phyloP scores from a whole-genome alignment of 2,888 invertebrate genomes.

The Anarsia innoxiella region DNA sequence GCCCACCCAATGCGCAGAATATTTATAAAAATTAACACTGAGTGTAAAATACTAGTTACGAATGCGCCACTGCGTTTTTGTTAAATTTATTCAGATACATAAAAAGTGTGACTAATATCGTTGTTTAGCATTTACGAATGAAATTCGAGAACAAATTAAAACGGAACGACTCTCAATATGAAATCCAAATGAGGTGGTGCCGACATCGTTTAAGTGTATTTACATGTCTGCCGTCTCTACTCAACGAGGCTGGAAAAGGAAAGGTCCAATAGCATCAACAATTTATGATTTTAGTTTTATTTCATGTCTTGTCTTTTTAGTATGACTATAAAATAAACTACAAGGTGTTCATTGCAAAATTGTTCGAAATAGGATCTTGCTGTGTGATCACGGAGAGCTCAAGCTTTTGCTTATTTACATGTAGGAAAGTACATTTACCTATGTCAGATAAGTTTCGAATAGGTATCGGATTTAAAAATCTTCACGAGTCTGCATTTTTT shows the following conservation, averaged over 20 bases:
- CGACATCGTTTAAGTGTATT: conserved; percentile 42
- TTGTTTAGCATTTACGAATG: conserved; percentile 26
- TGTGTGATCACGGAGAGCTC: too few relatives aligned
- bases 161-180: conserved; percentile 33
- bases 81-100: conserved; percentile 20
- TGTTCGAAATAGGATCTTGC: too few relatives aligned
- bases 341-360: not conserved
- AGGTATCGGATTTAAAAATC: too few relatives aligned
- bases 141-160: conserved; percentile 38
- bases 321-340: conserved; percentile 4
- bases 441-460: too few relatives aligned
- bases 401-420: too few relatives aligned
- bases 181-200: conserved; percentile 35
- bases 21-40: too few relatives aligned
- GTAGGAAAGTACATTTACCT: too few relatives aligned
- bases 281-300: conserved; percentile 22
- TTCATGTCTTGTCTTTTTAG: conserved; percentile 3
- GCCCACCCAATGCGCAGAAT: too few relatives aligned
- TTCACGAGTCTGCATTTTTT: too few relatives aligned
- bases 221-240: conserved; percentile 36
- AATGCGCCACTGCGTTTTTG: too few relatives aligned
- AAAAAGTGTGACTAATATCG: conserved; percentile 22
- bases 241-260: conserved; percentile 28
- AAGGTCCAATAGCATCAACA: conserved; percentile 27
- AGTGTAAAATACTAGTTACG: too few relatives aligned